Percentiles rank a stretch among this genome's conserved stretches.
These are phyloP conservation scores for Montifringilla adamsi DNA, from an alignment of 2,113 vertebrate species.

Conservation along the genomic window DNA sequence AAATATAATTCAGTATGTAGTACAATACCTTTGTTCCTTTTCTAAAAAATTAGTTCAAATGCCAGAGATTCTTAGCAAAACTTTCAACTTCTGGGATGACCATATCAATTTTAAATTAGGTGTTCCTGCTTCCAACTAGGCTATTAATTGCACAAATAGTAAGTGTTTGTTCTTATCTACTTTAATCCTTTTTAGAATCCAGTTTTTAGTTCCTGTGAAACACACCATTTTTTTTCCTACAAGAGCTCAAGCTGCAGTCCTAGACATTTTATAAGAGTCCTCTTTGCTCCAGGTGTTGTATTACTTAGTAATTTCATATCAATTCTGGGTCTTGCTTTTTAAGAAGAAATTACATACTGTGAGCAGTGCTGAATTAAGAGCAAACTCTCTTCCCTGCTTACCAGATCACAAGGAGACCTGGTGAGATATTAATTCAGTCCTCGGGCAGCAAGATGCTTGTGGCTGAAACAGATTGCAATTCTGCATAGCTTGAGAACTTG, in stretches of 20 bases:
- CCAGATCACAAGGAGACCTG: neutral
- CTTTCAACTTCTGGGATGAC: neutral
- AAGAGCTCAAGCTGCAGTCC: neutral
- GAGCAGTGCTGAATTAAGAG: neutral
- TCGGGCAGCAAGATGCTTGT: neutral
- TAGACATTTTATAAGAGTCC: neutral
- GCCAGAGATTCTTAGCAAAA: neutral
- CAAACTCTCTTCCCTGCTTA: neutral
- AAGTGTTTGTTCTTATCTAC: neutral
- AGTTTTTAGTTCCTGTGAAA: neutral
- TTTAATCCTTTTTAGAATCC: neutral
- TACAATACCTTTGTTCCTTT: neutral
- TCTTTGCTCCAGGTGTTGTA: neutral
- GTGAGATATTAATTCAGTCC: neutral
- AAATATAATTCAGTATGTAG: neutral
- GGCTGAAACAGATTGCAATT: neutral
- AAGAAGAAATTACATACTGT: neutral
- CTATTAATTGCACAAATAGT: neutral
- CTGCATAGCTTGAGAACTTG: neutral
- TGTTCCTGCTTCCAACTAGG: neutral
- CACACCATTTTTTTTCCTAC: rapidly evolving
- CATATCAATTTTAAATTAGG: neutral
- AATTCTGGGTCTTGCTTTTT: neutral
- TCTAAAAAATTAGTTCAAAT: neutral
- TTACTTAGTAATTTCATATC: neutral